These are phyloP conservation scores for Timema cristinae DNA, from an alignment of 2,888 invertebrate species.

Conservation along the genomic window DNA sequence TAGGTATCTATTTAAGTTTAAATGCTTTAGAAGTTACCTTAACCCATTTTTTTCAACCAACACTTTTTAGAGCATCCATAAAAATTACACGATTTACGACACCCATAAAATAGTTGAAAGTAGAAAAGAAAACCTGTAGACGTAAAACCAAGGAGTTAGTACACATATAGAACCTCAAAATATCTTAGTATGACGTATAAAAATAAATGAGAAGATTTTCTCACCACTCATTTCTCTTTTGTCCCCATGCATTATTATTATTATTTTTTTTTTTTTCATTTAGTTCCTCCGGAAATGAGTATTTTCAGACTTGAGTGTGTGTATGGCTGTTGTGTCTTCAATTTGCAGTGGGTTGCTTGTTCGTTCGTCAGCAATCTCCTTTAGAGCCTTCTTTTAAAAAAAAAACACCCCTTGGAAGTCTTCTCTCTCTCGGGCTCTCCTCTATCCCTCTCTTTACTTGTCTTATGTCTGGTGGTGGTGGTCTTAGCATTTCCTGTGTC, in stretches of 20 bases:
- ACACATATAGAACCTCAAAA: too few species aligned
- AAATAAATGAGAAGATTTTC: too few species aligned
- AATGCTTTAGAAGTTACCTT: too few species aligned
- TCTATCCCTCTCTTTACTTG: background rate
- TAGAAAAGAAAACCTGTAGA: too few species aligned
- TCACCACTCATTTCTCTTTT: too few species aligned
- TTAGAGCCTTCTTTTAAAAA: background rate
- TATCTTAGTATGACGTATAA: too few species aligned
- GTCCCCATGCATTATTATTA: slow-evolving; percentile 1
- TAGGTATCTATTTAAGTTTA: too few species aligned
- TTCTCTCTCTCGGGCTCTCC: background rate
- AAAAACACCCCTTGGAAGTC: background rate
- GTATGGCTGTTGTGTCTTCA: background rate
- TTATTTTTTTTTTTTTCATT: slow-evolving; percentile 13
- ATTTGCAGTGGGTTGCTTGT: slow-evolving; percentile 7
- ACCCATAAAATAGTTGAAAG: too few species aligned
- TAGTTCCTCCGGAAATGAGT: slow-evolving; percentile 6
- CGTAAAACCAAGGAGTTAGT: too few species aligned
- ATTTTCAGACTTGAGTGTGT: background rate
- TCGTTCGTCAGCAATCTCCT: background rate
- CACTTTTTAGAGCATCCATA: too few species aligned
- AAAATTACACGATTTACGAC: too few species aligned
- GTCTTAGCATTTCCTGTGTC: slow-evolving; percentile 24
- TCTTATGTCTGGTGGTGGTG: background rate
- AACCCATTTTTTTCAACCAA: too few species aligned